phyloP scores from a whole-genome alignment of 2,113 vertebrate species.

The Phylloscopus whistleri region DNA sequence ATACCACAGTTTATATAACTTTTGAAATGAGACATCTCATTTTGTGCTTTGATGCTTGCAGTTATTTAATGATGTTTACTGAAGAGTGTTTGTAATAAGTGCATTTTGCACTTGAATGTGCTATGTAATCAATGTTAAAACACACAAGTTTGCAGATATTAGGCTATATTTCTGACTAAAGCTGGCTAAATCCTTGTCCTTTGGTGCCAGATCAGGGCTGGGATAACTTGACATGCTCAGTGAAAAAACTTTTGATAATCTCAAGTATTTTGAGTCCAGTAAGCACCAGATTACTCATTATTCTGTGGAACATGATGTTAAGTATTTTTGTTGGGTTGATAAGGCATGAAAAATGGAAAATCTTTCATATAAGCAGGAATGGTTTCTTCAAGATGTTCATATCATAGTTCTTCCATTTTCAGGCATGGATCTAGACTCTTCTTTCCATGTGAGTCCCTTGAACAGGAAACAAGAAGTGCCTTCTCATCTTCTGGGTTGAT shows the following conservation, averaged over 20 bases:
- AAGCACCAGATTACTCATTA: background rate
- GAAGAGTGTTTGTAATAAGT: background rate
- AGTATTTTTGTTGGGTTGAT: background rate
- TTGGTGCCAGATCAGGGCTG: background rate
- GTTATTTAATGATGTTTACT: background rate
- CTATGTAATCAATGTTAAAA: background rate
- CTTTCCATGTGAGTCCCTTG: background rate
- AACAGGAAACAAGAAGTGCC: background rate
- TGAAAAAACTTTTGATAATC: background rate
- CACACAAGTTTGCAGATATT: background rate
- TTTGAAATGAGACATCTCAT: background rate
- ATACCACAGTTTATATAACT: background rate
- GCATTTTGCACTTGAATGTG: background rate
- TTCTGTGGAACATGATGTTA: background rate
- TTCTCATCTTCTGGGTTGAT: slow-evolving; percentile 19
- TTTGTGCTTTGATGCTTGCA: background rate
- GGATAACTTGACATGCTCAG: background rate
- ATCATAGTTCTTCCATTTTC: background rate
- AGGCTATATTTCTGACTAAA: background rate
- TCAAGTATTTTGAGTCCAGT: background rate
- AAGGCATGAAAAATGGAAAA: background rate
- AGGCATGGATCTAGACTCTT: background rate
- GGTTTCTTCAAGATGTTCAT: background rate
- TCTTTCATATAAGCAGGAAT: background rate
- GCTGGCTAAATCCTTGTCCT: background rate